Evolutionary conservation across 2,888 invertebrate genomes (phyloP), one percentile per base, ranked within the genome.

Genomic region (Actias luna): DNA sequence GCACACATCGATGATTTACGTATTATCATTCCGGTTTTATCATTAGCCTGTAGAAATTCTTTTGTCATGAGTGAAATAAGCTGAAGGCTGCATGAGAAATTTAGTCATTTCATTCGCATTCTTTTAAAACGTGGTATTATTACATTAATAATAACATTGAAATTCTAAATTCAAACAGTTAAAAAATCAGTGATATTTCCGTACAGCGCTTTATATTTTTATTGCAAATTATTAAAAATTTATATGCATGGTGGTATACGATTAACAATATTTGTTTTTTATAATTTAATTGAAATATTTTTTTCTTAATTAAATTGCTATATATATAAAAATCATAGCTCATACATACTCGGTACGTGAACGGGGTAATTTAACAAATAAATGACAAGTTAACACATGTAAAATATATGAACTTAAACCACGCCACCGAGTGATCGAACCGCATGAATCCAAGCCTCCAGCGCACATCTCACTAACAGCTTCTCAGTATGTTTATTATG

Each of bases 351-450:
- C 59, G 59, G 55, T 55, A 55, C 8, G 16, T 55, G 27, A 27
- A n/a, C 55, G 29, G 29, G 42, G 27, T 29, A 29, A 46, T 83
- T 82, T 75, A 73, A 80, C 87, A 87, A 42, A 42, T 18, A 42
- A 18, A 18, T 18, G 18, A 42, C 42, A 18, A 42, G 5, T 18
- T 18, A 75, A 89, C 89, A 91, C 90, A 86, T 88, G 88, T 90
- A 88, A 80, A 84, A 84, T 87, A 84, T 78, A 83, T 76, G 83
- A 84, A 85, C 87, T 86, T 85, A 85, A 86, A 90, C 92, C 93
- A 93, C 92, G 92, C 92, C 92, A 92, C 92, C 92, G 92, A 92
- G 92, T 92, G 92, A 92, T 89, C 84, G 90, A 91, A 86, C 82
- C 91, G 92, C 91, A 92, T 92, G 92, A 87, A 87, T 87, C 89